A percentile compares a stretch with the other conserved stretches of the same genome.
These are phyloP conservation scores for Acanthurus leucopareius DNA, from an alignment of 2,797 vertebrate species.

Conservation along the genomic window DNA sequence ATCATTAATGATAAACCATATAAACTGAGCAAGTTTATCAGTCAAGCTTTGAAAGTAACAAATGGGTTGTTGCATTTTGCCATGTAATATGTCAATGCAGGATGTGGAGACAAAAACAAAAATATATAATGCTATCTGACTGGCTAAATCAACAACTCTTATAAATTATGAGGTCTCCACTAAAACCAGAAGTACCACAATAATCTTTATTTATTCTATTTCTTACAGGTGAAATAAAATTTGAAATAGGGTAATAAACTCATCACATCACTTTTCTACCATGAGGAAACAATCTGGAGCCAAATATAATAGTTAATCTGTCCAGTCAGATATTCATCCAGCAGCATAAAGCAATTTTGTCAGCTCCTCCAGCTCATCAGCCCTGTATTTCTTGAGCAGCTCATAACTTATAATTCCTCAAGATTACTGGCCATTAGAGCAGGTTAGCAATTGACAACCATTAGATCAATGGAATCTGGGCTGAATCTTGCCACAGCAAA, in stretches of 20 bases:
- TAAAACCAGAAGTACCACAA: background rate
- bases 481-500: conserved; percentile 35
- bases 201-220: too few species aligned
- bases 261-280: conserved; percentile 4
- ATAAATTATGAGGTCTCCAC: background rate
- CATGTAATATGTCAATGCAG: too few species aligned
- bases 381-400: conserved; percentile 5
- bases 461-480: conserved; percentile 34
- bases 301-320: conserved; percentile 1
- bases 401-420: conserved; percentile 11
- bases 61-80: too few species aligned
- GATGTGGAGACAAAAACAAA: too few species aligned
- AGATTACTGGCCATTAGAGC: conserved; percentile 21
- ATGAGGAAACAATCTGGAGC: background rate
- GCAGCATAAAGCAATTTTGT: background rate
- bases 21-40: background rate
- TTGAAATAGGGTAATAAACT: conserved; percentile 3
- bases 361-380: conserved; percentile 14
- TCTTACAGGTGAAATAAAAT: background rate
- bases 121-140: too few species aligned
- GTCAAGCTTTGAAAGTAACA: background rate
- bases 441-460: conserved; percentile 26
- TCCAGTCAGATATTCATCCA: background rate
- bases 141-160: background rate
- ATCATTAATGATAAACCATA: background rate